Conservation (phyloP, 2,888 invertebrate genomes). For the Agrochola macilenta region DNA sequence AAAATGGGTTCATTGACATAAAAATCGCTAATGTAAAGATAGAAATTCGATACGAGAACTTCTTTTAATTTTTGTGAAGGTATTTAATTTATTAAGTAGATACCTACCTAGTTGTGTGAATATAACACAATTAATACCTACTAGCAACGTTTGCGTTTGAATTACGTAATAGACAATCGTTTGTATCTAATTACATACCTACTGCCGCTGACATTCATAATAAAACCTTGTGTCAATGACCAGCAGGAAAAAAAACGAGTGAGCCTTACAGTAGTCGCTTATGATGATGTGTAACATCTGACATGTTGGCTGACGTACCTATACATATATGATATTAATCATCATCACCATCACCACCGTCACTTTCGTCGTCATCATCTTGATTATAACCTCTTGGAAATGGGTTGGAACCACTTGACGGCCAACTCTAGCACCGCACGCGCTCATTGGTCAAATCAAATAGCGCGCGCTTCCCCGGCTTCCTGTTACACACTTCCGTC, state of each 20-base stretch:
- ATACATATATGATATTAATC: no score
- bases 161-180: slow-evolving; percentile 54
- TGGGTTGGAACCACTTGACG: no score
- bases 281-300: no score
- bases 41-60: slow-evolving; percentile 12
- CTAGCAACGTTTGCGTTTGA: slow-evolving; percentile 14
- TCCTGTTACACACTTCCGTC: no score
- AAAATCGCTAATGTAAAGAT: background rate
- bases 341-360: no score
- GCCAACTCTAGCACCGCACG: no score
- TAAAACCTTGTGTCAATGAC: slow-evolving; percentile 58
- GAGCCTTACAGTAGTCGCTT: no score
- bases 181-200: slow-evolving; percentile 46
- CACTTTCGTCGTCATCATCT: no score
- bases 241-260: slow-evolving; percentile 23
- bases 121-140: slow-evolving; percentile 8
- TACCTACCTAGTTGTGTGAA: slow-evolving; percentile 13
- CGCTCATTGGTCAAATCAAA: no score
- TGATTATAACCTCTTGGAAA: no score
- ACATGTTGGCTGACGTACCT: no score
- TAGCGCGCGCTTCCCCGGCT: no score
- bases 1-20: slow-evolving; percentile 12
- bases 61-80: background rate
- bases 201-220: slow-evolving; percentile 48
- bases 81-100: background rate